Evolutionary conservation across 2,113 vertebrate genomes (phyloP), one percentile per base, ranked within the genome.

Genomic region (Oryzias curvinotus): DNA sequence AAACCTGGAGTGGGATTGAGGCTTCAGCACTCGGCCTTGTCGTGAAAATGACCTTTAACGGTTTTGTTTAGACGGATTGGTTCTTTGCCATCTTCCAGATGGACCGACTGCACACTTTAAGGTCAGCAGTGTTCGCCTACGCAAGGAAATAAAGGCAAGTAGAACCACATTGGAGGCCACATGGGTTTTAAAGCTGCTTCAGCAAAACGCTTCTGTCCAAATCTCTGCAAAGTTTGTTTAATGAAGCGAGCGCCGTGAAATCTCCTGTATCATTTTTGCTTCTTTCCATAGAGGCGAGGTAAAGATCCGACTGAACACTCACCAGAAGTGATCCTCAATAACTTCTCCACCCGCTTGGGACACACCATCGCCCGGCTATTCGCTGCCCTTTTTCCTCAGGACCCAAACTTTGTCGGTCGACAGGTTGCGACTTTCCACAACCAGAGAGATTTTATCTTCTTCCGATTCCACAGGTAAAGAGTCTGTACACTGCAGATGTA

Each of bases 351-450:
- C 0, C 93, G 96, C 8, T 92, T 99, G 0, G 97, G 97, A 25
- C 97, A 98, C 81, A 94, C 86, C 55, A 41, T 99, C 12, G 97
- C 96, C 42, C 94, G 97, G 7, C 87, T 97, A 91, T 92, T 99
- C 30, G 97, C 97, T 1, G 95, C 95, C 18, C 93, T 99, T 23
- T 99, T 97, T 71, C 96, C 97, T 15, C 96, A 98, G 0, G 90
- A 96, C 60, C 97, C 97, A 19, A 94, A 98, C 47, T 99, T 99
- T 82, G 83, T 93, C 44, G 97, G 97, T 60, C 93, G 97, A 75
- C 97, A 99, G 74, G 97, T 98, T 16, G 97, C 95, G 42, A 99
- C 97, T 4, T 98, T 99, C 81, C 97, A 99, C 82, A 99, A 99
- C 86, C 97, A 99, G 73, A 89, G 97, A 64, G 97, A 99, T 84